Evolutionary conservation across 2,888 invertebrate species (phyloP).

Genomic region (Tromatobia lineatoria): DNA sequence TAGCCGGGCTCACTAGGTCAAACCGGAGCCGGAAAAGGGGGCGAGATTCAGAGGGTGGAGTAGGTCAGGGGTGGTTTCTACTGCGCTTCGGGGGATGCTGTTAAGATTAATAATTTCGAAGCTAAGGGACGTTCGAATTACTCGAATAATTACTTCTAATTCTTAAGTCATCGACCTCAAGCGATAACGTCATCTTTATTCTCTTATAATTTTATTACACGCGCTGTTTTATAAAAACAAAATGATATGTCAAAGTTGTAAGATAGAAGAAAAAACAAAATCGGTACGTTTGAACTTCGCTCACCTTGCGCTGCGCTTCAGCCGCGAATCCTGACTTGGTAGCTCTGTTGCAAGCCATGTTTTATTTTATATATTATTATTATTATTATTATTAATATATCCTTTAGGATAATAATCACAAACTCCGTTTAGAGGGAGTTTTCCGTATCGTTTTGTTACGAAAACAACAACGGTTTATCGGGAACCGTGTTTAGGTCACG

Average conservation of each 20-base stretch:
- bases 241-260: neutral
- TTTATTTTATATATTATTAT: slow-evolving; percentile 32
- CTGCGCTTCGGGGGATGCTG: slow-evolving; percentile 22
- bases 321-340: slow-evolving; percentile 98
- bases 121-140: neutral
- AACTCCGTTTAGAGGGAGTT: slow-evolving; percentile 2
- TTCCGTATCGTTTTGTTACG: neutral
- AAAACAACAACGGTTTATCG: slow-evolving; percentile 2
- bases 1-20: slow-evolving; percentile 77
- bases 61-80: slow-evolving; percentile 62
- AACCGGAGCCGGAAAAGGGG: slow-evolving; percentile 66
- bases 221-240: neutral
- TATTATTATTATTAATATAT: neutral
- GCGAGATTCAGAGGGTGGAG: slow-evolving; percentile 57
- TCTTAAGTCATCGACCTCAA: neutral
- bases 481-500: slow-evolving; percentile 1
- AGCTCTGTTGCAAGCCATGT: slow-evolving; percentile 94
- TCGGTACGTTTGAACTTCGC: slow-evolving; percentile 74
- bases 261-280: slow-evolving; percentile 3
- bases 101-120: neutral
- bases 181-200: neutral
- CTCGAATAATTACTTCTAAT: neutral
- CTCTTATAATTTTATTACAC: neutral
- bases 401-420: slow-evolving; percentile 34
- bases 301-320: slow-evolving; percentile 97